Evolutionary conservation across 2,113 vertebrate species (phyloP), one percentile per base, ranked within the genome.

Genomic region (Elephas maximus): DNA sequence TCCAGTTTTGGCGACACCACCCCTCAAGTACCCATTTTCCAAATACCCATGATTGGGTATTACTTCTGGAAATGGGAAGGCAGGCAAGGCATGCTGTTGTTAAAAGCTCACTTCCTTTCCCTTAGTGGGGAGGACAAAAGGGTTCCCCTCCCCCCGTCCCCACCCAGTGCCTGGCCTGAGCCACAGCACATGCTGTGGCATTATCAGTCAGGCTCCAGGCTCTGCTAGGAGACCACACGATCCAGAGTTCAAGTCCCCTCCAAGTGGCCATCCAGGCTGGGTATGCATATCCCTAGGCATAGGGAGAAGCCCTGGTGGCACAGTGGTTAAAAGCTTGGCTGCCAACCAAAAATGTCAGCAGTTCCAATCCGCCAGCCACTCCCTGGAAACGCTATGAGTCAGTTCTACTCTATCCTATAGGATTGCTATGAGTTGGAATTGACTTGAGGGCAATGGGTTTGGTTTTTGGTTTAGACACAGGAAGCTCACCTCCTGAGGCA

Each of bases 1-100:
- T 60, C 80, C 8, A 24, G 57, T 30, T 45, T 69, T 15, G 30
- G 77, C 3, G 41, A 82, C 21, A 0, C 41, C 20, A 5, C 65
- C 44, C 45, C 20, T 44, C 37, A 9, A 30, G 48, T 3, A 0
- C 41, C 17, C 20, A 2, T 8, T 62, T 28, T n/a, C 81, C 74
- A 83, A 41, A 37, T 1, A 23, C 21, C 76, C n/a, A 2, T 0
- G 51, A 51, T 62, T 0, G 30, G 6, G 63, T 3, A 1, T 9
- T 4, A n/a, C 33, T 45, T 69, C 60, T 11, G 6, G 65, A 88
- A 84, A 63, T 45, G 23, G 17, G 53, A 18, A 92, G 65, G 82
- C 69, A 28, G 77, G 71, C 0, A 17, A 69, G n/a, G 30, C 12
- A 6, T 0, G 17, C 79, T 21, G 41, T n/a, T 41, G 62, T 91